phyloP scores from a whole-genome alignment of 2,888 invertebrate species.

The Pedicia rivosa region DNA sequence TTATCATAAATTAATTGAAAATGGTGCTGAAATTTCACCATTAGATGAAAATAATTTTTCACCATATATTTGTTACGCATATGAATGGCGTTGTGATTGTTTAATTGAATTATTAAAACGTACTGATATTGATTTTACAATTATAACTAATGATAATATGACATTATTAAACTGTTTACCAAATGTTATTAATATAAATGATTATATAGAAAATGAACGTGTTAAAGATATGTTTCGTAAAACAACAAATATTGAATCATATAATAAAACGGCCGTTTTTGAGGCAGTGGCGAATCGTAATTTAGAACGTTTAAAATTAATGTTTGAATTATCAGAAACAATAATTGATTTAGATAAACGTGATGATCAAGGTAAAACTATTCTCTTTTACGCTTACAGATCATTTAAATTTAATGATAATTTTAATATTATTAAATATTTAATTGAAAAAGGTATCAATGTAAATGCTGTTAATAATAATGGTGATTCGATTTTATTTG shows the following conservation, averaged over 20 bases:
- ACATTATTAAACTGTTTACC: slow-evolving; percentile 1
- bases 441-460: too few relatives aligned
- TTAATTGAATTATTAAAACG: slow-evolving; percentile 1
- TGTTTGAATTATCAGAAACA: not conserved
- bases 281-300: slow-evolving; percentile 1
- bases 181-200: not conserved
- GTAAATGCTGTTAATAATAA: too few relatives aligned
- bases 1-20: not conserved
- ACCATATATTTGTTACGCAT: not conserved
- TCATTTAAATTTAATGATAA: too few relatives aligned
- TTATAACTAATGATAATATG: not conserved
- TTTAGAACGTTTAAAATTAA: not conserved
- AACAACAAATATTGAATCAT: too few relatives aligned
- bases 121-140: not conserved
- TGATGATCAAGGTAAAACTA: not conserved
- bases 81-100: not conserved
- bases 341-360: slow-evolving; percentile 1
- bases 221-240: too few relatives aligned
- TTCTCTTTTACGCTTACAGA: too few relatives aligned
- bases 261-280: not conserved
- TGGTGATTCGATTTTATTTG: too few relatives aligned
- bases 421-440: slow-evolving; percentile 20
- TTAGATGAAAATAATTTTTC: not conserved
- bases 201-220: not conserved
- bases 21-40: not conserved